phyloP scores from a whole-genome alignment of 2,113 vertebrate genomes.

The Ranitomeya variabilis region DNA sequence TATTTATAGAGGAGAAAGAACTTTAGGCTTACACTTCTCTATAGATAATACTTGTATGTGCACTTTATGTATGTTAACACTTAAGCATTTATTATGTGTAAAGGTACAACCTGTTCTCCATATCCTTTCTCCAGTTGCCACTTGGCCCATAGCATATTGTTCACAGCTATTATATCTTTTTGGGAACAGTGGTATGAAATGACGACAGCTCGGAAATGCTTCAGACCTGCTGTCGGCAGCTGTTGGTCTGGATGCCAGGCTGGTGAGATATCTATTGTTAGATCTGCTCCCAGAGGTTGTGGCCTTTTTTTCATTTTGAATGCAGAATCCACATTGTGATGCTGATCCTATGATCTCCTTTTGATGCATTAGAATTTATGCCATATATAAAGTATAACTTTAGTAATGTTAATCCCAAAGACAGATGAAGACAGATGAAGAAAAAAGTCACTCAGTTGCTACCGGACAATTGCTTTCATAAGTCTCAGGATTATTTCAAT shows the following conservation, averaged over 20 bases:
- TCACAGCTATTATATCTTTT: slow-evolving; percentile 38
- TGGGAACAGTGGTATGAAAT: slow-evolving; percentile 39
- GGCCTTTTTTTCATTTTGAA: slow-evolving; percentile 22
- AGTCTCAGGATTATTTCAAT: slow-evolving; percentile 13
- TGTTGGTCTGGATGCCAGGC: slow-evolving; percentile 55
- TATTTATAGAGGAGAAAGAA: background rate
- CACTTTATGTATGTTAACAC: background rate
- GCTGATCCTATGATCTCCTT: slow-evolving; percentile 30
- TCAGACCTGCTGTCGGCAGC: slow-evolving; percentile 51
- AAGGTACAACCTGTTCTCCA: slow-evolving; percentile 4
- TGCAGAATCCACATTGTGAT: slow-evolving; percentile 18
- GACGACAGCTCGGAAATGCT: slow-evolving; percentile 39
- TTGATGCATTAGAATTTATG: slow-evolving; percentile 30
- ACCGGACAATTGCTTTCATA: slow-evolving; percentile 4
- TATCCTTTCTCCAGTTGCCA: slow-evolving; percentile 11
- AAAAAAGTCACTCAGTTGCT: slow-evolving; percentile 4
- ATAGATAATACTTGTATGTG: background rate
- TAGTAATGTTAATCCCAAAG: slow-evolving; percentile 43
- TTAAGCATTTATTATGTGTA: background rate
- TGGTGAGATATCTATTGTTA: slow-evolving; percentile 54
- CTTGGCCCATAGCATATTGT: slow-evolving; percentile 19
- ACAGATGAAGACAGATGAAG: slow-evolving; percentile 13
- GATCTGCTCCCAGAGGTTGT: slow-evolving; percentile 33
- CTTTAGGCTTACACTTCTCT: background rate
- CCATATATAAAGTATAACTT: slow-evolving; percentile 8